phyloP scores from a whole-genome alignment of 2,113 vertebrate species.

The Perca schrenkii region DNA sequence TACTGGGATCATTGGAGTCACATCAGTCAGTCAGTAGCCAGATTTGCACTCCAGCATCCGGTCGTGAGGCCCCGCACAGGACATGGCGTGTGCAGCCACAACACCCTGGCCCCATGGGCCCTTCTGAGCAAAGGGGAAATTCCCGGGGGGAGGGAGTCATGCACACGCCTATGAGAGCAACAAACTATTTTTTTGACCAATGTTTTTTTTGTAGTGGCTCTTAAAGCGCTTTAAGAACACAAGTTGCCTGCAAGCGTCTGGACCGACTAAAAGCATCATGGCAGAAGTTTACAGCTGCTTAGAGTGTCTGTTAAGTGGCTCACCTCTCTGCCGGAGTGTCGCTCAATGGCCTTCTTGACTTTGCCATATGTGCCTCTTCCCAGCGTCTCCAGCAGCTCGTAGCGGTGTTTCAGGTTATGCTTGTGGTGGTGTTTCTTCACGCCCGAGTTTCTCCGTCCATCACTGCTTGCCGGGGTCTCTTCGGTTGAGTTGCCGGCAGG shows the following conservation, averaged over 20 bases:
- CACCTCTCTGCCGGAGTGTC: constrained; percentile 97
- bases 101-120: constrained; percentile 59
- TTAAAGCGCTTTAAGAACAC: background rate
- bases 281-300: constrained; percentile 30
- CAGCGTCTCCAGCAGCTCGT: constrained; percentile 97
- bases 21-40: constrained; percentile 67
- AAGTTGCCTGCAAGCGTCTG: background rate
- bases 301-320: constrained; percentile 68
- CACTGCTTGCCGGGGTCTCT: constrained; percentile 50
- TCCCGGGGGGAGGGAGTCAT: constrained; percentile 52
- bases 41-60: constrained; percentile 74
- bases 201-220: constrained; percentile 21
- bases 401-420: constrained; percentile 98
- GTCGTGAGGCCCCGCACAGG: constrained; percentile 62
- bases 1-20: constrained; percentile 43
- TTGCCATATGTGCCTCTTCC: constrained; percentile 98
- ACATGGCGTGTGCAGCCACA: constrained; percentile 70
- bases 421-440: constrained; percentile 98
- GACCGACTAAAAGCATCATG: background rate
- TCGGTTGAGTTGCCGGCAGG: constrained; percentile 60
- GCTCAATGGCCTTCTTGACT: constrained; percentile 96
- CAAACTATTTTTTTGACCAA: constrained; percentile 42
- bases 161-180: constrained; percentile 58
- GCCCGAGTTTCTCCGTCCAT: constrained; percentile 85
- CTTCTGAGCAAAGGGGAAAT: constrained; percentile 58